phyloP scores from a whole-genome alignment of 2,888 invertebrate genomes.

The Pandemis corylana region DNA sequence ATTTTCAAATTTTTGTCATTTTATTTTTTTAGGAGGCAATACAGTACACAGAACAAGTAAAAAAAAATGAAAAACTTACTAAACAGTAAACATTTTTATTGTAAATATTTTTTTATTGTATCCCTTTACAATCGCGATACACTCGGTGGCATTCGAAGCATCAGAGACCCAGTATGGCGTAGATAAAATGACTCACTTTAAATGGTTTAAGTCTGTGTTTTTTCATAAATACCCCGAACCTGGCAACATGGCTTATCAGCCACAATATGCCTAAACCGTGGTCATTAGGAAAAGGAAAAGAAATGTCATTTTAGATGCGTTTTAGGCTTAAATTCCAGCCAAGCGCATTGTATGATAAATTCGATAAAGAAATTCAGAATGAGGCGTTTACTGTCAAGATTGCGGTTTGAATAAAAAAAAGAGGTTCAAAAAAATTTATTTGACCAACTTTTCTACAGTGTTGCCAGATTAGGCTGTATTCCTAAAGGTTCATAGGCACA shows the following conservation, averaged over 20 bases:
- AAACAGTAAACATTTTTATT: slow-evolving; percentile 84
- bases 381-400: neutral
- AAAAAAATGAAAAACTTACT: slow-evolving; percentile 68
- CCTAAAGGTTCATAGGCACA: slow-evolving; percentile 26
- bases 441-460: neutral
- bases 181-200: slow-evolving; percentile 36
- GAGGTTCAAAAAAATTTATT: neutral
- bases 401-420: neutral
- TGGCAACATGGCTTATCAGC: slow-evolving; percentile 20
- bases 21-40: too few species aligned
- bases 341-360: neutral
- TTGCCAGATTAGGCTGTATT: slow-evolving; percentile 25
- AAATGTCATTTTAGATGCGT: neutral
- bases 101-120: slow-evolving; percentile 83
- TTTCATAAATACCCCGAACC: slow-evolving; percentile 27
- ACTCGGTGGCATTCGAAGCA: slow-evolving; percentile 69
- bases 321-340: neutral
- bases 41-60: too few species aligned
- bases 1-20: too few species aligned
- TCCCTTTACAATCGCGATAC: slow-evolving; percentile 77
- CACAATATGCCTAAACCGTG: neutral
- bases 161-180: slow-evolving; percentile 63
- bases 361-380: neutral
- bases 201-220: slow-evolving; percentile 23
- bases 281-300: neutral